Base-by-base conservation (phyloP, 2,888 invertebrate genomes). In the Ormia ochracea region DNA sequence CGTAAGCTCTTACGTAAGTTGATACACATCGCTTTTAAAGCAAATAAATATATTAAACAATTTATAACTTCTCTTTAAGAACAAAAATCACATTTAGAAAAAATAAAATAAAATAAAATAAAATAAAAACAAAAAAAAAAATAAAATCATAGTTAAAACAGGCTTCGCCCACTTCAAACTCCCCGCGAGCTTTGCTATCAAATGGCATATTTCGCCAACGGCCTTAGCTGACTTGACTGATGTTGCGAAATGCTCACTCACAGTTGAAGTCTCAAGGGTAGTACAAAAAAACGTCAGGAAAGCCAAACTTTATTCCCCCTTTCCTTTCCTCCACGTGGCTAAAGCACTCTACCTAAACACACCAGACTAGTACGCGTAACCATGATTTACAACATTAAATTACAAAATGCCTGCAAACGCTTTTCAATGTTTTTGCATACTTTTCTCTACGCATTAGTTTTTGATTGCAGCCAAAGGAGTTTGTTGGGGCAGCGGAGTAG, bases 381-480 rank as follows among this genome's bases (percentile, higher is more conserved):
- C 70, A 72, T 80, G 79, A 80, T 75, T 72, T 72, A 80, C 65
- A 72, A 68, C 72, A 66, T 72, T 54, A 75, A 75, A 59, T 70
- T 80, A 61, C 56, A 72, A 76, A 80, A 80, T 80, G 72, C 79
- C 79, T 80, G 70, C 70, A 80, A 80, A 66, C 66, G 52, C 38
- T 76, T 45, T 68, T 38, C 36, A 33, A 19, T 14, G 17, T 41
- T n/a, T 52, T 31, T 50, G n/a, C 23, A 7, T 41, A 1, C 5
- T 14, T 41, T n/a, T 0, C 28, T 21, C 28, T 52, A 9, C 19
- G 54, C 52, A 38, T 48, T 17, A 63, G 48, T 23, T 48, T 68
- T 72, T 36, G 33, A 45, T 36, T 69, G 23, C 9, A 43, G 26
- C 17, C 21, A 14, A 43, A 33, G 23, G 41, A 63, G 63, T 28